Conservation (phyloP, 2,888 invertebrate species). For the Polyommatus icarus region DNA sequence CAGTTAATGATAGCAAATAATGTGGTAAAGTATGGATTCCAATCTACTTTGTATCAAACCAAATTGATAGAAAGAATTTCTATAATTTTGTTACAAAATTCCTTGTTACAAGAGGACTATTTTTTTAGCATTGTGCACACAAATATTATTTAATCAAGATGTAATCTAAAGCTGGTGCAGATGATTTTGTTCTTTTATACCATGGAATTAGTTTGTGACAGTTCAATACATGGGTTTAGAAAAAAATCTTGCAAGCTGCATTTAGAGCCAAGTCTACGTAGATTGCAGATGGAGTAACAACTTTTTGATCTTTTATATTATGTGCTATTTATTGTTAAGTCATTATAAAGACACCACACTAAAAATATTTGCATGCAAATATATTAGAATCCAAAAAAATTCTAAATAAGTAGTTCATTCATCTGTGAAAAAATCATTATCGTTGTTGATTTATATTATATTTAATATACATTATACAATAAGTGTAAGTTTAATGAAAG, state of each 20-base stretch:
- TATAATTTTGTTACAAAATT: slow-evolving; percentile 23
- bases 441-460: slow-evolving; percentile 34
- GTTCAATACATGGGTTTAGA: slow-evolving; percentile 4
- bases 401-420: slow-evolving; percentile 11
- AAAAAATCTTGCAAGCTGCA: slow-evolving; percentile 10
- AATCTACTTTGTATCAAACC: not conserved
- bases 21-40: not conserved
- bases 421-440: slow-evolving; percentile 15
- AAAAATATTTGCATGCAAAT: slow-evolving; percentile 14
- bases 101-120: slow-evolving; percentile 9
- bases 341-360: slow-evolving; percentile 10
- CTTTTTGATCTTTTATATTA: slow-evolving; percentile 5
- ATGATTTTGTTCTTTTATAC: slow-evolving; percentile 11
- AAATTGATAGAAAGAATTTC: slow-evolving; percentile 1
- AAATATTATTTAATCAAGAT: not conserved
- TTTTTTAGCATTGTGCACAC: slow-evolving; percentile 8
- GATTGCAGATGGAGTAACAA: slow-evolving; percentile 8
- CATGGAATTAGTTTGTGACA: slow-evolving; percentile 6
- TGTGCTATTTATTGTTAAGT: slow-evolving; percentile 18
- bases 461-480: slow-evolving; percentile 44
- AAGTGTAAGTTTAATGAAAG: slow-evolving; percentile 61
- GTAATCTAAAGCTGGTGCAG: slow-evolving; percentile 23
- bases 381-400: slow-evolving; percentile 13
- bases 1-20: not conserved
- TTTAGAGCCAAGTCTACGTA: not conserved